Evolutionary conservation across 2,797 vertebrate species (phyloP).

Genomic region (Ibycter americanus): DNA sequence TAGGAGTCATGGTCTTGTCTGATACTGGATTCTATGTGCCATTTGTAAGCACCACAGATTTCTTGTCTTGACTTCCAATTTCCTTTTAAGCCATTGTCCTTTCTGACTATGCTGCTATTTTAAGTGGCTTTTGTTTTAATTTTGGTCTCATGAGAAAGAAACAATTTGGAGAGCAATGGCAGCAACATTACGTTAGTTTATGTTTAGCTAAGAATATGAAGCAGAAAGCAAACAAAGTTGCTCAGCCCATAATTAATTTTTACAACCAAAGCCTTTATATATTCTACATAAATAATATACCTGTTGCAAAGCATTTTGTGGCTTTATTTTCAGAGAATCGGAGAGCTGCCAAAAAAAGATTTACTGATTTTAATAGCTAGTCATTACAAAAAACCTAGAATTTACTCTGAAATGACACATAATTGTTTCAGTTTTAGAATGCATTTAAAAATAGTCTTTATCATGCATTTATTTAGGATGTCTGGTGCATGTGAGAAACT

Average conservation of each 20-base stretch:
- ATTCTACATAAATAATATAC: not conserved
- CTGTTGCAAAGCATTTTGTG: slow-evolving; percentile 5
- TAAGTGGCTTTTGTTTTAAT: not conserved
- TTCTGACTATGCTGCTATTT: not conserved
- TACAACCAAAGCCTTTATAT: not conserved
- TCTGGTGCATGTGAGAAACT: slow-evolving; percentile 57
- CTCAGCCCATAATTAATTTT: not conserved
- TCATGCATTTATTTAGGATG: slow-evolving; percentile 61
- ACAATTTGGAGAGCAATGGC: not conserved
- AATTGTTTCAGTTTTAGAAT: slow-evolving; percentile 55
- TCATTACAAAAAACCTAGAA: slow-evolving; percentile 40
- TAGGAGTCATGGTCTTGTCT: not conserved
- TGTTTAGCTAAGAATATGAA: not conserved
- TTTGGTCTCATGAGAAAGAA: not conserved
- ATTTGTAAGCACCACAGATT: not conserved
- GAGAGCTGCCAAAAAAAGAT: slow-evolving; percentile 44
- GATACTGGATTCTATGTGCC: not conserved
- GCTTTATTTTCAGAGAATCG: slow-evolving; percentile 4
- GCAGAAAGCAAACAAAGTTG: not conserved
- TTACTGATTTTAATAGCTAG: slow-evolving; percentile 50
- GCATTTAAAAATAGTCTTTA: slow-evolving; percentile 51
- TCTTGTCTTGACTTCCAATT: not conserved
- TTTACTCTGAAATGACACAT: slow-evolving; percentile 20
- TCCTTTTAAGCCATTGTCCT: not conserved
- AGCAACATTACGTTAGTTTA: not conserved